Base-by-base conservation (phyloP, 2,113 vertebrate genomes). In the Heloderma charlesbogerti region DNA sequence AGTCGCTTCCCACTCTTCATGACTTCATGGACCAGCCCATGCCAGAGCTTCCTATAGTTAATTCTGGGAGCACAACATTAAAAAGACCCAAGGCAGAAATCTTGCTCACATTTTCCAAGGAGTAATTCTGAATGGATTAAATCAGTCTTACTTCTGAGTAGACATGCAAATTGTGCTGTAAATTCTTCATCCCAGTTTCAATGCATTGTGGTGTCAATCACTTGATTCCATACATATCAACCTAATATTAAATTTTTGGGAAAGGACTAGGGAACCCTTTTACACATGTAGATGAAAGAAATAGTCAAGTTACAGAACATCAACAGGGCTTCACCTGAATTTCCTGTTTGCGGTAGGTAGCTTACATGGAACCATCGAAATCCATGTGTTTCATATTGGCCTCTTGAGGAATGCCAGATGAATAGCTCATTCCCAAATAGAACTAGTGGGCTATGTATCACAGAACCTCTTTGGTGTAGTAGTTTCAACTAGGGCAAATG, bases 101-200 rank as follows among this genome's bases (percentile, higher is more conserved):
- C 27, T 29, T 69, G 29, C 67, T 1, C 67, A 69, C 9, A 31
- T 27, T 29, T 69, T 29, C 67, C 31, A 6, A 69, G 7, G 25
- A 69, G 25, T 31, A 6, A 54, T 54, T 54, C 51, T 9, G 5
- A 54, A 12, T 54, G 51, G 51, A 54, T 54, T 54, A 54, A 54
- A 54, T 54, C 10, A 12, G 51, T 8, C 51, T 54, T 54, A 54
- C 51, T 54, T 54, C 51, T 54, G 51, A 54, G 51, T 54, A 54
- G 51, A 12, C 51, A 54, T 54, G 51, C 6, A 8, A 51, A 51
- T 51, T 51, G 48, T 51, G 6, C 51, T 88, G 43, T 74, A n/a
- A 91, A 84, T 90, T 88, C 91, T 43, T 63, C 87, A 88, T 86
- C 37, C 15, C 43, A 88, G 2, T 86, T 92, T 92, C 77, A 88